Percentiles rank a stretch among this genome's conserved stretches.
Conservation (phyloP, 2,113 vertebrate species). For the Trichechus manatus region DNA sequence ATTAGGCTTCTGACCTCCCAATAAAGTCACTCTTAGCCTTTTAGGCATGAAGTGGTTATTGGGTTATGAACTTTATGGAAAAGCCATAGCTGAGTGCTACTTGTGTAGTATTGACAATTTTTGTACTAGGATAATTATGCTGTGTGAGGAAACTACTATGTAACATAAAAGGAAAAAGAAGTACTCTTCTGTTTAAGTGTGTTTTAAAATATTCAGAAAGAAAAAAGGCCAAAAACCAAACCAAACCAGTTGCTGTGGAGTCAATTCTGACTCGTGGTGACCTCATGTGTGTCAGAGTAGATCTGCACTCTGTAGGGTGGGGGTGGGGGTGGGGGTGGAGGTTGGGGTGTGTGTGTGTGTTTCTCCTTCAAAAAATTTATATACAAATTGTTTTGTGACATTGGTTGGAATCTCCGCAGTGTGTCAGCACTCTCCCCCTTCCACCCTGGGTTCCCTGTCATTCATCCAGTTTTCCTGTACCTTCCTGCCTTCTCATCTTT, state of each 20-base stretch:
- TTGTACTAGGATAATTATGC: neutral
- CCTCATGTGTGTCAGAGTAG: neutral
- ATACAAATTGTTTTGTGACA: no score
- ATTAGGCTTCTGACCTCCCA: neutral
- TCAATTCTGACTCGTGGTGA: neutral
- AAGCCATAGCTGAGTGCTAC: neutral
- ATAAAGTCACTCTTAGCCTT: neutral
- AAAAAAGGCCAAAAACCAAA: neutral
- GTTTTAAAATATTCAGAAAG: slow-evolving; percentile 42
- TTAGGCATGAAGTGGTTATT: slow-evolving; percentile 11
- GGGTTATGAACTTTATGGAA: slow-evolving; percentile 30
- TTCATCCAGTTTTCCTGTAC: no score
- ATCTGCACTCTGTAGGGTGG: neutral
- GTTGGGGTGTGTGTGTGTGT: no score
- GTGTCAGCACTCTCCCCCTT: no score
- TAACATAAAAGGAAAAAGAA: slow-evolving; percentile 28
- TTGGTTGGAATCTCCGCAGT: no score
- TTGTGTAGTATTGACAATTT: slow-evolving; percentile 29
- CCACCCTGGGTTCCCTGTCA: no score
- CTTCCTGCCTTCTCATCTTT: no score
- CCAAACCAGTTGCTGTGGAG: neutral
- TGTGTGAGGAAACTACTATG: neutral
- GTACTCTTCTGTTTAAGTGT: slow-evolving; percentile 50
- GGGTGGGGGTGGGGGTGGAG: no score
- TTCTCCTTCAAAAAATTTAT: no score